Evolutionary conservation across 2,113 vertebrate genomes (phyloP), one percentile per base, ranked within the genome.

Genomic region (Thinocorus orbignyianus): DNA sequence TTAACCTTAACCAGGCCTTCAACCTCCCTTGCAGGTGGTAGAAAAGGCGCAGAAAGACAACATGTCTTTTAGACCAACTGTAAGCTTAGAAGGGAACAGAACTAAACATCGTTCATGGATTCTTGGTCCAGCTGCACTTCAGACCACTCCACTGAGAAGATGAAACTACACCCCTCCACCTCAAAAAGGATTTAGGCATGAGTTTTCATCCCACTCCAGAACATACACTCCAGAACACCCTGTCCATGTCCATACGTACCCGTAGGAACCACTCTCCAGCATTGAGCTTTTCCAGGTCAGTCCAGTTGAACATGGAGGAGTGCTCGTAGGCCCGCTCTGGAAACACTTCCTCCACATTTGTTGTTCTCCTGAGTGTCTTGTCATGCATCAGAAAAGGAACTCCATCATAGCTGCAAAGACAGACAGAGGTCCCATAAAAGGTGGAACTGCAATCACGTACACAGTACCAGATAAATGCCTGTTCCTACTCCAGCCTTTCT

Each of bases 371-470:
- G 90, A 99, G 95, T 0, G 99, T 99, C 72, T 77, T 68, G 62
- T 99, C 99, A 0, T 99, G 98, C 99, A 99, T 99, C 31, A 99
- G 98, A 81, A 99, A 99, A 1, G 99, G 99, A 52, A 99, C 98
- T 1, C 99, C 99, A 1, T 99, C 99, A 37, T 98, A 96, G 97
- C 99, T 99, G 97, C 12, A 48, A 54, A 42, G 81, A 88, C 69
- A 81, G 35, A 3, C 17, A 79, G 57, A 74, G 30, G 41, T 16
- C 46, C n/a, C 8, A 1, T 91, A 23, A 71, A 23, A 46, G 64
- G 1, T 11, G 31, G 4, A 51, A 17, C 22, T 24, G 60, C 35
- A 62, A 33, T 42, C 35, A 30, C 0, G 0, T 20, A 57, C 28
- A 35, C 4, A 15, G 22, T 3, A 41, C 35, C 12, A 52, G 26